phyloP scores from a whole-genome alignment of 2,888 invertebrate genomes.

The Eupsilia transversa region DNA sequence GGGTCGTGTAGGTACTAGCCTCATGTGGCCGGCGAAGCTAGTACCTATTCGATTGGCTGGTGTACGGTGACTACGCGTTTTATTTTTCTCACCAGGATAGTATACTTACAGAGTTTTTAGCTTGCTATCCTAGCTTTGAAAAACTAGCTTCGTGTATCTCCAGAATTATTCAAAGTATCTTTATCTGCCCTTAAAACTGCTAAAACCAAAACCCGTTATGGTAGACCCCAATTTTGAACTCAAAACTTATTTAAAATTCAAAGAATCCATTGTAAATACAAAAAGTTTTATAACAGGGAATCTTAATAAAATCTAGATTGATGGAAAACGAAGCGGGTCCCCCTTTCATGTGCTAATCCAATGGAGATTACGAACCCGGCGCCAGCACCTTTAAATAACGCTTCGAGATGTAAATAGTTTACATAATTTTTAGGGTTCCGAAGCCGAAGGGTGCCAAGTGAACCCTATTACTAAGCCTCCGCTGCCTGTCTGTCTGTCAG shows the following conservation, averaged over 20 bases:
- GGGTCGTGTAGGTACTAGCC: too few relatives aligned
- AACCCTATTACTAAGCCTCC: too few relatives aligned
- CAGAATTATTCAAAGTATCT: not conserved
- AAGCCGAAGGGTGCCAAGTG: too few relatives aligned
- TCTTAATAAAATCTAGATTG: slow-evolving; percentile 60
- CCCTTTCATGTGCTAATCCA: slow-evolving; percentile 63
- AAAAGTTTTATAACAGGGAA: slow-evolving; percentile 47
- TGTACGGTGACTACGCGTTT: too few relatives aligned
- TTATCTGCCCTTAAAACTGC: not conserved
- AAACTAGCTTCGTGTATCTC: too few relatives aligned
- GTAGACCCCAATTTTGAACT: not conserved
- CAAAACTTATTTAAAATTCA: slow-evolving; percentile 18
- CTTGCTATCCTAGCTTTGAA: too few relatives aligned
- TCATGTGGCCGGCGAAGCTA: too few relatives aligned
- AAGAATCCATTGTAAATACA: slow-evolving; percentile 27
- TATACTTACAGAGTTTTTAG: too few relatives aligned
- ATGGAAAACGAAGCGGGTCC: slow-evolving; percentile 41
- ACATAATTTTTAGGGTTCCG: slow-evolving; percentile 1
- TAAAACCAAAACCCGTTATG: slow-evolving; percentile 1
- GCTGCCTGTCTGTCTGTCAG: too few relatives aligned
- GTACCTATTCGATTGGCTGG: too few relatives aligned
- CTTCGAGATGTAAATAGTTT: slow-evolving; percentile 28
- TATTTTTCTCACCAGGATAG: too few relatives aligned
- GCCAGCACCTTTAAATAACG: slow-evolving; percentile 16
- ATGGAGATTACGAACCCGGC: slow-evolving; percentile 54